Evolutionary conservation across 2,113 vertebrate genomes (phyloP).

Genomic region (Globicephala melas): DNA sequence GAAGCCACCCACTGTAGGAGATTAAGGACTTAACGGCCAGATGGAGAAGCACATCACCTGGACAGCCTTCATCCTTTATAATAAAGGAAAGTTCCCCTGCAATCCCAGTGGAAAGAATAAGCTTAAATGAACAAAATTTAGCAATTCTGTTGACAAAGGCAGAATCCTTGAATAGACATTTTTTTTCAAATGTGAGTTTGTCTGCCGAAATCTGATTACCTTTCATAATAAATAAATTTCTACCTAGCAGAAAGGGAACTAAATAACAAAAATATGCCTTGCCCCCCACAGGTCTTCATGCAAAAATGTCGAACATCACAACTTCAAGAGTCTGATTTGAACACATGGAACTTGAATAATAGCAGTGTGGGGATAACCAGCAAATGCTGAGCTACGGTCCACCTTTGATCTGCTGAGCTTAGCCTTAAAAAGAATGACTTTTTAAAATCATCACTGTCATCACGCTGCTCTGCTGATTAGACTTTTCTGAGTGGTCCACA

Average conservation of each 20-base stretch:
- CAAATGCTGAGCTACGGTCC: neutral
- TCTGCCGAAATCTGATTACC: conserved; percentile 46
- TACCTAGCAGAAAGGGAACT: neutral
- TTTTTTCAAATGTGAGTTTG: neutral
- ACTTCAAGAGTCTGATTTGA: neutral
- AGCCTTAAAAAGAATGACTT: neutral
- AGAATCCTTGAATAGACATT: conserved; percentile 31
- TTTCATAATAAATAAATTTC: conserved; percentile 52
- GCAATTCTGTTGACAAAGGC: conserved; percentile 46
- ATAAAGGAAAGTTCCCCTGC: conserved; percentile 29
- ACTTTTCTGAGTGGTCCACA: neutral
- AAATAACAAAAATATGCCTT: conserved; percentile 36
- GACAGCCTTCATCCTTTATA: conserved; percentile 39
- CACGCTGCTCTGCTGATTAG: neutral
- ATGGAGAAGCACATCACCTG: conserved; percentile 59
- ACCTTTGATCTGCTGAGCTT: neutral
- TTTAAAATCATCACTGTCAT: neutral
- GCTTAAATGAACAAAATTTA: conserved; percentile 48
- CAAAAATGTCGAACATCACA: neutral
- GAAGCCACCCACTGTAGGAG: conserved; percentile 62
- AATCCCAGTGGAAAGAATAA: conserved; percentile 39
- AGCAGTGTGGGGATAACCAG: neutral
- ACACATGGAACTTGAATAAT: neutral
- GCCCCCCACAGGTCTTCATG: neutral
- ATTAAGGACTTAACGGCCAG: conserved; percentile 62